phyloP scores from a whole-genome alignment of 2,888 invertebrate genomes.

The Orchestes rusci region DNA sequence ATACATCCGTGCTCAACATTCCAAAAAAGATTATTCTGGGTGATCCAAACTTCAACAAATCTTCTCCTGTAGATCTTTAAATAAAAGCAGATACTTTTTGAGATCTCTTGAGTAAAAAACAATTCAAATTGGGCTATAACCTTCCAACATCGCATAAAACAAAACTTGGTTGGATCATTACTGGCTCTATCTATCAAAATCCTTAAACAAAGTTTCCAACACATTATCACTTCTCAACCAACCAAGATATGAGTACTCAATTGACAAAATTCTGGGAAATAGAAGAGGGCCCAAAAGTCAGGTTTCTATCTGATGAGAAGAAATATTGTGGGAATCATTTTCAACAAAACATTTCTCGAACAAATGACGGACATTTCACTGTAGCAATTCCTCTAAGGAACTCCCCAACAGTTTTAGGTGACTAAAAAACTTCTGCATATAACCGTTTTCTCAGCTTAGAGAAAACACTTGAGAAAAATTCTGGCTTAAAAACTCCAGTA shows the following conservation, averaged over 20 bases:
- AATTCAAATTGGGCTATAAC: too few relatives aligned
- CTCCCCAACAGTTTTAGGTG: conserved; percentile 16
- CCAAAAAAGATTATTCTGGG: conserved; percentile 15
- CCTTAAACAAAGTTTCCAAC: neutral
- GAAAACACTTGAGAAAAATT: conserved; percentile 11
- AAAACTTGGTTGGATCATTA: conserved; percentile 18
- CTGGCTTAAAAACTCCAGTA: conserved; percentile 14
- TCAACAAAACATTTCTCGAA: conserved; percentile 8
- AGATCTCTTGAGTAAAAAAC: too few relatives aligned
- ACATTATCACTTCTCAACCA: conserved; percentile 1
- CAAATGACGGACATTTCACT: conserved; percentile 14
- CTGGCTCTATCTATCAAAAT: conserved; percentile 12
- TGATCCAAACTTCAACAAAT: too few relatives aligned
- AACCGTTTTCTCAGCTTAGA: conserved; percentile 24
- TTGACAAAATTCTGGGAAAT: conserved; percentile 17
- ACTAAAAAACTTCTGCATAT: conserved; percentile 18
- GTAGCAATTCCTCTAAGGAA: conserved; percentile 19
- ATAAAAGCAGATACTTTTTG: too few relatives aligned
- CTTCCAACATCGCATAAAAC: conserved; percentile 18
- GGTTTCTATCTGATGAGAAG: conserved; percentile 15
- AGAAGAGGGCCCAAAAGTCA: conserved; percentile 12
- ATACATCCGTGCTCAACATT: conserved; percentile 5
- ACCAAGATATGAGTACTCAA: conserved; percentile 4
- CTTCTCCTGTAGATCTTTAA: too few relatives aligned
- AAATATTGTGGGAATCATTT: conserved; percentile 19